Base-by-base conservation (phyloP, 2,888 invertebrate species). In the Fissipunctia ypsillon region DNA sequence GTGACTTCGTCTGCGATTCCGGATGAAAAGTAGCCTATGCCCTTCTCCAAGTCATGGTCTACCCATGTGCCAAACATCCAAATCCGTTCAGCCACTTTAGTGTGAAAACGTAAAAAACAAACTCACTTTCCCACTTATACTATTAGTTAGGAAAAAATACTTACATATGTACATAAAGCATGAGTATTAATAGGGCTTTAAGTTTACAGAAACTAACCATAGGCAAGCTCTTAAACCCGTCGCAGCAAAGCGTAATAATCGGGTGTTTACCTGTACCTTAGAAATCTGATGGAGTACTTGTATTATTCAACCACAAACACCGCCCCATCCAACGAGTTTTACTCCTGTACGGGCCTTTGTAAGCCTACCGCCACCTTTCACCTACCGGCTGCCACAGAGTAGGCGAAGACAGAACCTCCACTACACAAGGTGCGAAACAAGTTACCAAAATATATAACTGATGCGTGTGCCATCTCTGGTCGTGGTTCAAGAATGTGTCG, bases 281-380 rank as follows among this genome's bases (percentile, higher is more conserved):
- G 64, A 85, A 78, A 83, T 84, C 78, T 71, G 69, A 69, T 78
- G 76, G 69, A 48, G 67, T 73, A 70, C 79, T 77, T 91, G 84
- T 87, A 90, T 91, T 91, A 91, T 92, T 90, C 89, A 90, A 77
- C 84, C 86, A 84, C 86, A 87, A 87, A 89, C 88, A 83, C 65
- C 48, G 74, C 71, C 80, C 79, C 79, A 41, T 80, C 59, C 81
- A 68, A 78, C 48, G 83, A 73, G 73, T 63, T 84, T 71, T 85
- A 79, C 81, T 80, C 87, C 78, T 82, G 74, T 73, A 73, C 76
- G 75, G 82, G 82, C 86, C 84, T 90, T 88, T 90, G 87, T 88
- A 67, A 73, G 74, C 73, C 76, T 66, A 78, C 73, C 70, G 50
- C 64, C 59, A 72, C 73, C 73, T 63, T 78, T 73, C 70, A 54